Evolutionary conservation across 1,140 invertebrate genomes (phyloP), one percentile per base, ranked within the genome.

Genomic region (Drosophila triauraria): DNA sequence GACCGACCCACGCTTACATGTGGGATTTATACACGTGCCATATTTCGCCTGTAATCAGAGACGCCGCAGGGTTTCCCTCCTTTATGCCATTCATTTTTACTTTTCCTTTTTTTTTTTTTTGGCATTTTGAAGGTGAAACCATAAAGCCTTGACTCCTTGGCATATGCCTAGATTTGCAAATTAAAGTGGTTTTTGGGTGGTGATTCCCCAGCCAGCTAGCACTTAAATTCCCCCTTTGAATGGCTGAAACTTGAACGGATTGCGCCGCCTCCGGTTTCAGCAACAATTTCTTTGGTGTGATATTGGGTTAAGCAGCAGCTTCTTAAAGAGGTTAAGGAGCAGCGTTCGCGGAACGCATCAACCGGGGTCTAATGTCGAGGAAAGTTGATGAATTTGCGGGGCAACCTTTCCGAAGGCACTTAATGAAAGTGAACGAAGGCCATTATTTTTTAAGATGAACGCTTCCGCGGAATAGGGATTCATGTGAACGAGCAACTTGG

Each of bases 151-250:
- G 56, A 27, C 38, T 35, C 5, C 32, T 32, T 54, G 67, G 69
- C 75, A 78, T 84, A 88, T 84, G 84, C 69, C 74, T 58, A 72
- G 69, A 75, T 79, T 84, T 81, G 72, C 50, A 79, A 90, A 69
- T 88, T 76, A 74, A 78, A 63, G 44, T 59, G 68, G 46, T 46
- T 50, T 72, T 50, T 59, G 54, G 35, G 38, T 3, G 56, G 27
- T 8, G 38, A 60, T 43, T 44, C 17, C 56, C 27, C 17, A 30
- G 30, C 30, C 30, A 30, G 27, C 57, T 27, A 35, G 30, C 62
- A 70, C 67, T 70, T 68, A 68, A 69, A 54, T 69, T 69, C 9
- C 46, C 59, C 35, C 10, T 44, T 65, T 70, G 62, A 54, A 67
- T 65, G 61, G 61, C 23, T 54, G 40, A 67, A 70, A 70, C 67